Evolutionary conservation across 2,797 vertebrate species (phyloP).

Genomic region (Gymnoscopelus microlampas): DNA sequence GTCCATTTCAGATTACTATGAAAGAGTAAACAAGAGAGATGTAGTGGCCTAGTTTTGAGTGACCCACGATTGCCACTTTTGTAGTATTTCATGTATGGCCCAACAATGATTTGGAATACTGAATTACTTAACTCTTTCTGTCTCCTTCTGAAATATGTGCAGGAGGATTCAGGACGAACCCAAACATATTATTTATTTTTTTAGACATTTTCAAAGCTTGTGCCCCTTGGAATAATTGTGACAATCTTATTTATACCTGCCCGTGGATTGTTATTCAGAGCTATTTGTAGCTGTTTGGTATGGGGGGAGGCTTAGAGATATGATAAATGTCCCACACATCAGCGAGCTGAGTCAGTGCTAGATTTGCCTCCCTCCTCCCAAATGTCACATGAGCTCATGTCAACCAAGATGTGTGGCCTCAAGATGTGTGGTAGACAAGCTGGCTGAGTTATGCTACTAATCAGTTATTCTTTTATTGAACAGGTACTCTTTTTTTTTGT

Average conservation of each 20-base stretch:
- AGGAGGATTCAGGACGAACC: not conserved
- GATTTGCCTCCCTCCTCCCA: conserved; percentile 50
- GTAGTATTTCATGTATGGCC: not conserved
- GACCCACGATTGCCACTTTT: not conserved
- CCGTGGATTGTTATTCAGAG: conserved; percentile 47
- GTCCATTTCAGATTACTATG: not conserved
- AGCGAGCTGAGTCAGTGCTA: conserved; percentile 69
- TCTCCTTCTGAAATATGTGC: not conserved
- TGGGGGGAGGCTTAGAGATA: conserved; percentile 45
- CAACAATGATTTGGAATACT: not conserved
- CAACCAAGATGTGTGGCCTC: conserved; percentile 52
- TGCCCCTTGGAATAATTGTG: conserved; percentile 29
- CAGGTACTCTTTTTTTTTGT: not conserved
- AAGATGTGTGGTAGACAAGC: conserved; percentile 5
- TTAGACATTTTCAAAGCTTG: conserved; percentile 26
- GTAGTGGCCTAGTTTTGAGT: not conserved
- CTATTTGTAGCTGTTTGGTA: conserved; percentile 31
- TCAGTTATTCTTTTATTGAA: conserved; percentile 16
- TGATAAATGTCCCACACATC: conserved; percentile 71
- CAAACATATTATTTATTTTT: conserved; percentile 8
- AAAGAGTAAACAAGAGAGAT: conserved; percentile 3
- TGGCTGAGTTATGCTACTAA: conserved; percentile 19
- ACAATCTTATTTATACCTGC: conserved; percentile 29
- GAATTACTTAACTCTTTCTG: not conserved
- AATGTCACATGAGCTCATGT: conserved; percentile 71